Evolutionary conservation across 1,140 invertebrate genomes (phyloP).

Genomic region (Tetragonula clypearis): DNA sequence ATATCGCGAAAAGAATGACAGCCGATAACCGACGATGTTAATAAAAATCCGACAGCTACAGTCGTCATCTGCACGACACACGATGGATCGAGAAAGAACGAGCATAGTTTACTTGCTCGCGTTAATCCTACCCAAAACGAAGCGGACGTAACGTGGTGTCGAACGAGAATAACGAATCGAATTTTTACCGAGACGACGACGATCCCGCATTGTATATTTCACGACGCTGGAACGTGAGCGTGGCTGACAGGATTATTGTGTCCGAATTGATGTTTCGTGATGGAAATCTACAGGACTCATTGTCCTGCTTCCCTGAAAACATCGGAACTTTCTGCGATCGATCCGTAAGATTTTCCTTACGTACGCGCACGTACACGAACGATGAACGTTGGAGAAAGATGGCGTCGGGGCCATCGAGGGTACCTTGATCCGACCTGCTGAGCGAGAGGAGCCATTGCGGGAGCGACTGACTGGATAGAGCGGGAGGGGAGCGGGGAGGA

Average conservation of each 20-base stretch:
- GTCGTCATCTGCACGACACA: too few species aligned
- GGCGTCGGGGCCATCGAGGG: too few species aligned
- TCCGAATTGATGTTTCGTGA: constrained; percentile 25
- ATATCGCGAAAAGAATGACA: too few species aligned
- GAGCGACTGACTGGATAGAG: not conserved
- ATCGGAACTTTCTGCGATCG: not conserved
- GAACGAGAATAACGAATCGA: not conserved
- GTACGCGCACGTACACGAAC: too few species aligned
- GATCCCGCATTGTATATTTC: constrained; percentile 41
- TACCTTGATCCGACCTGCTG: too few species aligned
- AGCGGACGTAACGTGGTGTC: not conserved
- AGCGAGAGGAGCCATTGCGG: not conserved
- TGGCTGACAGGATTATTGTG: constrained; percentile 52
- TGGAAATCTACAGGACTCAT: constrained; percentile 40
- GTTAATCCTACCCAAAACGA: not conserved
- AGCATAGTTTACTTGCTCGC: not conserved
- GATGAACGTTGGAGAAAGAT: too few species aligned
- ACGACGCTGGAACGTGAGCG: constrained; percentile 47
- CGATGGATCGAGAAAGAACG: not conserved
- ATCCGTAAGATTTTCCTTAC: not conserved
- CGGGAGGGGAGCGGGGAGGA: too few species aligned
- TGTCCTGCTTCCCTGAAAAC: constrained; percentile 10
- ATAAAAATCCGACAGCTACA: too few species aligned
- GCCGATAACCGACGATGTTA: too few species aligned
- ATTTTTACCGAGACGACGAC: constrained; percentile 47